Evolutionary conservation across 2,797 vertebrate species (phyloP), one percentile per base, ranked within the genome.

Genomic region (Leptodactylus fallax): DNA sequence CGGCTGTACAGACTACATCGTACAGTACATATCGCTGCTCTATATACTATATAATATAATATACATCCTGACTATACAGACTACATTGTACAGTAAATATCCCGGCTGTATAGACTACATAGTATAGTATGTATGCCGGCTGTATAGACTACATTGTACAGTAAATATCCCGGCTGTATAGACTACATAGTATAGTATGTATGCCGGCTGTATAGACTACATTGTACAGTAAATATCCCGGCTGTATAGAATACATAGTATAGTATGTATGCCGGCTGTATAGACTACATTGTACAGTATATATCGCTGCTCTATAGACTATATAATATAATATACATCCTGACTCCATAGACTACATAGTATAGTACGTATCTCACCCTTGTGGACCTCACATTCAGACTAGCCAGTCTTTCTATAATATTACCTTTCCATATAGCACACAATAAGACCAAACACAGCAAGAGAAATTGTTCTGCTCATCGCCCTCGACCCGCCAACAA

Each of bases 21-120:
- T 63, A 63, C 60, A 6, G 21, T 63, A 63, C n/a, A 63, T 84
- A 21, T 89, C 51, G n/a, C n/a, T n/a, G n/a, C n/a, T n/a, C n/a
- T n/a, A n/a, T n/a, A n/a, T n/a, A n/a, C n/a, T n/a, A n/a, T n/a
- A n/a, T n/a, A n/a, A n/a, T n/a, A n/a, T n/a, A n/a, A n/a, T n/a
- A n/a, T n/a, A n/a, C n/a, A n/a, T n/a, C n/a, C 14, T 0, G 5
- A n/a, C n/a, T n/a, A n/a, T n/a, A n/a, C n/a, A n/a, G n/a, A n/a
- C n/a, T n/a, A n/a, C n/a, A n/a, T n/a, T n/a, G n/a, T n/a, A n/a
- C n/a, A 79, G 53, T 87, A 47, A 83, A 86, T 83, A 86, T 25
- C 88, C 78, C 90, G 89, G 90, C 21, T n/a, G 60, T n/a, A 61
- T 61, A 61, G 19, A 9, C 7, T 8, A 60, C 58, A 56, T 14